Evolutionary conservation across 2,797 vertebrate genomes (phyloP), one percentile per base, ranked within the genome.

Genomic region (Astyanax mexicanus): DNA sequence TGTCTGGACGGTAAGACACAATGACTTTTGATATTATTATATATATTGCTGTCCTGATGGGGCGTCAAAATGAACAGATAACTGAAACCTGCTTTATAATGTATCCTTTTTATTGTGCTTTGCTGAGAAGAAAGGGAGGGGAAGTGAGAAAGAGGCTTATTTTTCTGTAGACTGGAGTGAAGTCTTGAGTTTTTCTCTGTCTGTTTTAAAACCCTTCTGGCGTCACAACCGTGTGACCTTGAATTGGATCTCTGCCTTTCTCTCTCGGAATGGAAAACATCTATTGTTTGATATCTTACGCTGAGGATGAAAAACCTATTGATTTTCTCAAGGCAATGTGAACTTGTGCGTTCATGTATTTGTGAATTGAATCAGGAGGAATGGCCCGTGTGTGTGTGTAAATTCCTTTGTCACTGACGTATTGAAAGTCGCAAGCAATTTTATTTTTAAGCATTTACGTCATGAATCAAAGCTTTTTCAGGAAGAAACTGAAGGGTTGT

Each of bases 201-300:
- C 49, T 44, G 37, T 29, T 65, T 58, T 32, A 21, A 73, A 74
- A 44, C 62, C 10, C 32, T 7, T 57, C 64, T 25, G 27, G 17
- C 38, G 2, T 42, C 32, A 23, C 19, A 47, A 15, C 17, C 7
- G 15, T 4, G 13, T 25, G 52, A 29, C 64, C 29, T 37, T 68
- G 51, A 51, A 40, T 11, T 2, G 51, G 35, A 13, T 54, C 17
- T 55, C 15, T 35, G 13, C 4, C 38, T 13, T 9, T 17, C 3
- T 58, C 4, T n/a, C 32, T 12, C 25, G 52, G 47, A 67, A 68
- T 37, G 25, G 44, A 42, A 40, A n/a, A 29, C 25, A 38, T 47
- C 40, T 27, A 27, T 51, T 55, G 32, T 42, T 12, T 1, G 44
- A 61, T 66, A 47, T 27, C n/a, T 13, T 57, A 10, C n/a, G 58